These are phyloP conservation scores for Poeciliopsis occidentalis DNA, from an alignment of 2,113 vertebrate genomes.

Conservation along the genomic window DNA sequence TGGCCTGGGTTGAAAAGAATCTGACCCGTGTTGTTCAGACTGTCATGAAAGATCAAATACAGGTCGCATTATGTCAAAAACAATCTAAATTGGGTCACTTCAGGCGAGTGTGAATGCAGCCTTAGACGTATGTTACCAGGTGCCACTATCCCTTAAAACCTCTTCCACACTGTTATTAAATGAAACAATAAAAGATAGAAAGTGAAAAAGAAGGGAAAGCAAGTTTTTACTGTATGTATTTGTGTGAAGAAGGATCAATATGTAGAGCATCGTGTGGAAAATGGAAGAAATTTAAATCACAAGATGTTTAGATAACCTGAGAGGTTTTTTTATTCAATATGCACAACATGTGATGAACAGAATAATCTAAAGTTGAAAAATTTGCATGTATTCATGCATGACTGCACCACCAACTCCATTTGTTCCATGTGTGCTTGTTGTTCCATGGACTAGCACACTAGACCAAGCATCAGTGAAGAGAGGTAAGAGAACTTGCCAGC, in stretches of 20 bases:
- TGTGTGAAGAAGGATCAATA: conserved; percentile 21
- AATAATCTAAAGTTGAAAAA: conserved; percentile 29
- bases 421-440: conserved; percentile 19
- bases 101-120: too few species aligned
- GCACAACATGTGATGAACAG: conserved; percentile 27
- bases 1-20: too few species aligned
- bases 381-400: conserved; percentile 45
- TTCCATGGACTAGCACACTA: conserved; percentile 29
- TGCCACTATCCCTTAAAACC: conserved; percentile 19
- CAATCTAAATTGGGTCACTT: too few species aligned
- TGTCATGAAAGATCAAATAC: too few species aligned
- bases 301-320: conserved; percentile 40
- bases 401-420: conserved; percentile 7
- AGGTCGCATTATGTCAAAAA: too few species aligned
- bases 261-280: conserved; percentile 10
- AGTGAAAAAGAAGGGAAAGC: not conserved
- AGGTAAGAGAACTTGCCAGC: conserved; percentile 62
- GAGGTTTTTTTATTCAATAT: conserved; percentile 37
- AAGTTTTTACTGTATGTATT: conserved; percentile 13
- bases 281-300: conserved; percentile 22
- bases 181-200: conserved; percentile 10
- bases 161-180: conserved; percentile 31
- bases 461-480: conserved; percentile 20
- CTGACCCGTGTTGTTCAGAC: too few species aligned
- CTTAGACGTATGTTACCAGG: not conserved